Base-by-base conservation (phyloP, 1,140 invertebrate species). In the Goniozus legneri region DNA sequence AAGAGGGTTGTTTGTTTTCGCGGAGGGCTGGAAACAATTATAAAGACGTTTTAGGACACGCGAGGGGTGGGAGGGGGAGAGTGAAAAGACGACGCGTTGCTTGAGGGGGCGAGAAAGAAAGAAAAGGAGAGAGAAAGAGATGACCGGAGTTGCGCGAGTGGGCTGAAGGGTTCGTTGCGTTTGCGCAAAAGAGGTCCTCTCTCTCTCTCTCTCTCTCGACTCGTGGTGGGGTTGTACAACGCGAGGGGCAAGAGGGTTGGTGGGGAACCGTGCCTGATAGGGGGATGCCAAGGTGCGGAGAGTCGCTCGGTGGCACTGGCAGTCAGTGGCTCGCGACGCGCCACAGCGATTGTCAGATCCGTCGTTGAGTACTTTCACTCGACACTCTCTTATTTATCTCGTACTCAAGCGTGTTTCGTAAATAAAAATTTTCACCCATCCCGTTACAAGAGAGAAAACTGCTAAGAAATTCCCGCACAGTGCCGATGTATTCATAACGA, bases 311-410 rank as follows among this genome's bases (percentile, higher is more conserved):
- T 56, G 57, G 60, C 51, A 56, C 56, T 67, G 56, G 57, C 54
- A 67, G 64, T 69, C 66, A 69, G 66, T 69, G 63, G 64, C 65
- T 65, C 60, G 65, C 56, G 65, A 65, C 64, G 66, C 66, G 66
- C 58, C 65, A 65, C 66, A 65, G 65, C 59, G 66, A 64, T 38
- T 33, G 36, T 46, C 21, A 30, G 27, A 21, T 44, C 36, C 20
- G 22, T 21, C 34, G 30, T 38, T 16, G 35, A 15, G 38, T 27
- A 4, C 24, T n/a, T n/a, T 27, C 24, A n/a, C 34, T 44, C 24
- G 24, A 27, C 14, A 31, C n/a, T 40, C 45, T 30, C 33, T 16
- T 35, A 4, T n/a, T n/a, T n/a, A n/a, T n/a, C n/a, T n/a, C n/a
- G n/a, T n/a, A n/a, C n/a, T n/a, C n/a, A n/a, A n/a, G n/a, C n/a